Percentiles rank a stretch among this genome's conserved stretches.
phyloP scores from a whole-genome alignment of 2,113 vertebrate species.

The Lontra canadensis region DNA sequence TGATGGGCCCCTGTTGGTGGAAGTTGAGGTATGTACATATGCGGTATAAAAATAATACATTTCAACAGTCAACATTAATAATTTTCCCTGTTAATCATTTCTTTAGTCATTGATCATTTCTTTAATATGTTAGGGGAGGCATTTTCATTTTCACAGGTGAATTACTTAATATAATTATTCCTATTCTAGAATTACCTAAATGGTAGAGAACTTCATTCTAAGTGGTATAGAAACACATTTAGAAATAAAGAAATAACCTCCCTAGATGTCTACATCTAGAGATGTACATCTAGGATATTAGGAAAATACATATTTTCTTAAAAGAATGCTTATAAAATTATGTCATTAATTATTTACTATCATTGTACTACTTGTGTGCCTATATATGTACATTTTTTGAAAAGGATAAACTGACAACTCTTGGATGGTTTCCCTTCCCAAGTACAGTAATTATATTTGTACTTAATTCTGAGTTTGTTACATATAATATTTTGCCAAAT shows the following conservation, averaged over 20 bases:
- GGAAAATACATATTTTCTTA: not conserved
- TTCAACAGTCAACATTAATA: not conserved
- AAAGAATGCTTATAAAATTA: not conserved
- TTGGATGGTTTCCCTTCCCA: conserved; percentile 42
- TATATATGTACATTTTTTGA: not conserved
- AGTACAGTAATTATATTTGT: conserved; percentile 62
- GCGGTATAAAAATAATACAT: not conserved
- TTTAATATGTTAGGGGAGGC: not conserved
- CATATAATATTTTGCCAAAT: conserved; percentile 67
- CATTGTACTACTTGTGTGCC: not conserved
- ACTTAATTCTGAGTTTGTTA: conserved; percentile 65
- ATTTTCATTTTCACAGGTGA: not conserved
- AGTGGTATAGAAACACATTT: not conserved
- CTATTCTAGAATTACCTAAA: not conserved
- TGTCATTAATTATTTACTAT: not conserved
- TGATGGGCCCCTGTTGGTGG: too few relatives aligned
- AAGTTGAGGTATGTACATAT: not conserved
- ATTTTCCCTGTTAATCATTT: not conserved
- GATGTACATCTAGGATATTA: not conserved
- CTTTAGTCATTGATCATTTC: not conserved
- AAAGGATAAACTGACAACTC: conserved; percentile 20
- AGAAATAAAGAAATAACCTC: not conserved
- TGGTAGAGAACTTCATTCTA: not conserved
- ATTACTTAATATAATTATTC: not conserved
- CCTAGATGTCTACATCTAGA: not conserved